These are phyloP conservation scores for Xenotilapia flavipinnis DNA, from an alignment of 2,113 vertebrate genomes.

Conservation along the genomic window DNA sequence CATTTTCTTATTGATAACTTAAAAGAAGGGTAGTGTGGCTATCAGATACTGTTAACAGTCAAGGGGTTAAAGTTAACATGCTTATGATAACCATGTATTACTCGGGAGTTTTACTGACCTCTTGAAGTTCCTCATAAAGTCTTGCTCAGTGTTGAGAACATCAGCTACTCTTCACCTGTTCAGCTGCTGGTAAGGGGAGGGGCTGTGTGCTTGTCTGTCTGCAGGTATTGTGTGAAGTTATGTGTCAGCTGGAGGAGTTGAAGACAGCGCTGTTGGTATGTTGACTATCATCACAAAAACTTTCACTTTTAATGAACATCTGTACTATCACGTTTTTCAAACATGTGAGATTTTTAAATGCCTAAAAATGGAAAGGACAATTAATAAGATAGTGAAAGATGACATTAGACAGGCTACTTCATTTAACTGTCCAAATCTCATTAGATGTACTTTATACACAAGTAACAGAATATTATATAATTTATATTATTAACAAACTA, in stretches of 20 bases:
- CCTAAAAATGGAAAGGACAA: not conserved
- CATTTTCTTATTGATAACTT: not conserved
- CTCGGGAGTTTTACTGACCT: not conserved
- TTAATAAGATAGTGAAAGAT: not conserved
- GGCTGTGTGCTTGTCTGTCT: not conserved
- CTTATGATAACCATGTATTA: not conserved
- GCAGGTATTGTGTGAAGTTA: not conserved
- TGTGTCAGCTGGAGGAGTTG: not conserved
- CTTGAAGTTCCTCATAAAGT: not conserved
- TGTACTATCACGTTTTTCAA: not conserved
- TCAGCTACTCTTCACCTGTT: not conserved
- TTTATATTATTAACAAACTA: not conserved
- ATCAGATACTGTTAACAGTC: not conserved
- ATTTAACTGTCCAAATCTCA: not conserved
- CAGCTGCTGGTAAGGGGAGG: not conserved
- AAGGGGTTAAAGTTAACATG: not conserved
- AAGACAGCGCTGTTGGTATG: not conserved
- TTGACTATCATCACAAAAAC: not conserved
- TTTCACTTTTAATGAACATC: not conserved
- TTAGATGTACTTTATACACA: not conserved
- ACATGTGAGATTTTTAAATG: not conserved
- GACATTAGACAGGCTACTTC: not conserved
- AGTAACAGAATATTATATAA: not conserved
- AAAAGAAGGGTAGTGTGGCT: not conserved
- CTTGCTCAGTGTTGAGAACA: not conserved